A percentile compares a stretch with the other conserved stretches of the same genome.
Evolutionary conservation across 2,113 vertebrate species (phyloP).

Genomic region (Triplophysa rosa): DNA sequence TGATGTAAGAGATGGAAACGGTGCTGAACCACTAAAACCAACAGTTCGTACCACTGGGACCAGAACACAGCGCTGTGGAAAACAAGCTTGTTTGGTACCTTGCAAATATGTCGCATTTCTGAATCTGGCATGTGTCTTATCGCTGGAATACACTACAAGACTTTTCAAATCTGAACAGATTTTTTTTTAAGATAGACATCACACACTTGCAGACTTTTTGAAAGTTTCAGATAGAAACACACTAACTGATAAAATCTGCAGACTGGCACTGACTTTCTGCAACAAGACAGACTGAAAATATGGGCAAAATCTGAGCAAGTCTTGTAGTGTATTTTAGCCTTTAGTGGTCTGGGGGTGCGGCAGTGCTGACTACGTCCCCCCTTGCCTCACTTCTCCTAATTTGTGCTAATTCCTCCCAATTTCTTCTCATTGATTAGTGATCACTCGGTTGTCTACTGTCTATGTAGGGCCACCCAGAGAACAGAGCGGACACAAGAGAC

Average conservation of each 20-base stretch:
- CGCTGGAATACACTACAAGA: not conserved
- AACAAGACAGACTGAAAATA: too few relatives aligned
- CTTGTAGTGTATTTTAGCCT: slow-evolving; percentile 32
- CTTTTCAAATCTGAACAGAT: too few relatives aligned
- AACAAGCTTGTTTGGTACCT: not conserved
- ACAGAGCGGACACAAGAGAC: slow-evolving; percentile 38
- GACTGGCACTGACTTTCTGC: too few relatives aligned
- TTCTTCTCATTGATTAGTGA: slow-evolving; percentile 76
- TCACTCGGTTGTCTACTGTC: slow-evolving; percentile 65
- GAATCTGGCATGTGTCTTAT: slow-evolving; percentile 25
- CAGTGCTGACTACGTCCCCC: slow-evolving; percentile 58
- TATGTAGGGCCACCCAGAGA: slow-evolving; percentile 62
- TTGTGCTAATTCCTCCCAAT: slow-evolving; percentile 75
- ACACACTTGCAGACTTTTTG: too few relatives aligned
- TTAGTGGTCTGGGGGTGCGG: too few relatives aligned
- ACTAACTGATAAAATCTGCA: too few relatives aligned
- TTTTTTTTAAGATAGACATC: too few relatives aligned
- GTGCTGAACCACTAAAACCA: not conserved
- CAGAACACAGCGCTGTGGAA: not conserved
- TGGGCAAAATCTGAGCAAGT: too few relatives aligned
- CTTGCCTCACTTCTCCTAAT: slow-evolving; percentile 68
- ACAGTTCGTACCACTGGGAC: not conserved
- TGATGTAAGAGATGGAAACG: slow-evolving; percentile 11
- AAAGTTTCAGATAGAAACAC: too few relatives aligned
- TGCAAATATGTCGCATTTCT: not conserved